Conservation (phyloP, 2,888 invertebrate species). For the Darwinula stevensoni region DNA sequence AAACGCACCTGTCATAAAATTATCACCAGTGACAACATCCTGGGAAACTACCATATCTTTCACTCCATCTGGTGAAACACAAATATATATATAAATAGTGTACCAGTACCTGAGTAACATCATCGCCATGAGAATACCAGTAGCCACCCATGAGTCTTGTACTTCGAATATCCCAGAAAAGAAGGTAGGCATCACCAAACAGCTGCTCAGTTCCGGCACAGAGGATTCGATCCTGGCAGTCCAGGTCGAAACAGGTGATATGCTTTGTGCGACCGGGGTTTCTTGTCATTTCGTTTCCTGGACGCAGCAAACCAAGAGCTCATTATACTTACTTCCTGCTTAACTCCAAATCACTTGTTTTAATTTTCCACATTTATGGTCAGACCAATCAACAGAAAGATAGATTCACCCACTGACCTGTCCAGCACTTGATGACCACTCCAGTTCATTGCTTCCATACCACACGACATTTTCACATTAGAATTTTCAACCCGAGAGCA, state of each 20-base stretch:
- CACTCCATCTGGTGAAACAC: too few species aligned
- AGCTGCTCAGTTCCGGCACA: slow-evolving; percentile 42
- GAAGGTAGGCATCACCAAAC: slow-evolving; percentile 34
- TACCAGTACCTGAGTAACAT: slow-evolving; percentile 27
- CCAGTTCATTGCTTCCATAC: too few species aligned
- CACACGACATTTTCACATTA: too few species aligned
- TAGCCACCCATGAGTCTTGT: slow-evolving; percentile 32
- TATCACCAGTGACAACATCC: too few species aligned
- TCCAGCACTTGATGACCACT: too few species aligned
- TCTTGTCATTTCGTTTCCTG: slow-evolving; percentile 16
- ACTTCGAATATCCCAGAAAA: slow-evolving; percentile 47
- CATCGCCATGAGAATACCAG: slow-evolving; percentile 52
- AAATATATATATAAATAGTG: neutral
- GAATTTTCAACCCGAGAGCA: too few species aligned
- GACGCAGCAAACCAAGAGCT: slow-evolving; percentile 13
- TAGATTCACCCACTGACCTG: too few species aligned
- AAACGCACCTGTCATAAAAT: slow-evolving; percentile 27
- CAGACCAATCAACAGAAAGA: too few species aligned
- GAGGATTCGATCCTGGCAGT: slow-evolving; percentile 32
- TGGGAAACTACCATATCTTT: neutral
- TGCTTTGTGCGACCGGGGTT: slow-evolving; percentile 18
- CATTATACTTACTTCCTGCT: too few species aligned
- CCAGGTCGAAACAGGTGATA: slow-evolving; percentile 39
- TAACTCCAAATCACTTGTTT: too few species aligned
- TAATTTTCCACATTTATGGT: too few species aligned